phyloP scores from a whole-genome alignment of 1,140 invertebrate species.

The Nasonia giraulti region DNA sequence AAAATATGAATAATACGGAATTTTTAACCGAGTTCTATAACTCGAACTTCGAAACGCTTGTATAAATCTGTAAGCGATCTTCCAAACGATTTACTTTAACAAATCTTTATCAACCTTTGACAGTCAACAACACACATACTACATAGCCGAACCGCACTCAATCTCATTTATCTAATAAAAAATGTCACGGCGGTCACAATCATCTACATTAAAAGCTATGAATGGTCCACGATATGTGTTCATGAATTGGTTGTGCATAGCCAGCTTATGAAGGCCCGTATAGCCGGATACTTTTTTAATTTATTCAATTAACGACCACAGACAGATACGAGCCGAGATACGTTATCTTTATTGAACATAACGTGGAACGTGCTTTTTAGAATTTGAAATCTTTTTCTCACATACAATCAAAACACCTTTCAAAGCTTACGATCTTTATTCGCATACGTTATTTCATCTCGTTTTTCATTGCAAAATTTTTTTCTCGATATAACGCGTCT shows the following conservation, averaged over 20 bases:
- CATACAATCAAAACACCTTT: not conserved
- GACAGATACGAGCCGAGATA: not conserved
- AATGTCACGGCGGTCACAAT: not conserved
- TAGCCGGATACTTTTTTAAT: not conserved
- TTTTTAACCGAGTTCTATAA: too few relatives aligned
- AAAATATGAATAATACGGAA: too few relatives aligned
- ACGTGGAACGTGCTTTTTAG: not conserved
- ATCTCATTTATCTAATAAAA: not conserved
- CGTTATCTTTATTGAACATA: not conserved
- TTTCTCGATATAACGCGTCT: too few relatives aligned
- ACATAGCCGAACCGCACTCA: too few relatives aligned
- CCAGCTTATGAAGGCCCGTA: not conserved
- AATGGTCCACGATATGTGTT: not conserved
- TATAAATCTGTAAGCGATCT: too few relatives aligned
- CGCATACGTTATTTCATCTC: too few relatives aligned
- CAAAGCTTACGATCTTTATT: not conserved
- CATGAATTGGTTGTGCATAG: not conserved
- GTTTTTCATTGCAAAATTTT: too few relatives aligned
- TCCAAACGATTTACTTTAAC: too few relatives aligned
- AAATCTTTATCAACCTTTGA: too few relatives aligned
- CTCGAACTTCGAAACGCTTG: too few relatives aligned
- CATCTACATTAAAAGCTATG: not conserved
- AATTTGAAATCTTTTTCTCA: not conserved
- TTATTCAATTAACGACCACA: not conserved
- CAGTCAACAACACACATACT: too few relatives aligned